Evolutionary conservation across 2,797 vertebrate genomes (phyloP), one percentile per base, ranked within the genome.

Genomic region (Neosilurus mollespiculum): DNA sequence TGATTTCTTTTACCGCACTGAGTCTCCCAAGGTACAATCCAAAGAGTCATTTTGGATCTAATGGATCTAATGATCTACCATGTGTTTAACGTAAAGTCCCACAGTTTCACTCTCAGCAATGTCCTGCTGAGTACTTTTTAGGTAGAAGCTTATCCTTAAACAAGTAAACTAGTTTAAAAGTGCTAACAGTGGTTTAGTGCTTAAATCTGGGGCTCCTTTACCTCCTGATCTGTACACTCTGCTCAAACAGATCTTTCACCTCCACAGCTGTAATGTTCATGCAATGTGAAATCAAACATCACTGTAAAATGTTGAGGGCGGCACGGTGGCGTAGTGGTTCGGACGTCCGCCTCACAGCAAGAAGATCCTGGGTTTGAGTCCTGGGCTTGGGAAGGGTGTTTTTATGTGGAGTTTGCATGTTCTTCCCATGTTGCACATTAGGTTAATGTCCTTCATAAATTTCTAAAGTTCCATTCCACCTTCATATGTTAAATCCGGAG

Each of bases 11-110:
- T 20, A 30, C 15, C 12, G 75, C 75, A n/a, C 1, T n/a, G 56
- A 77, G 4, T 53, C n/a, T 8, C 43, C 51, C 37, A 87, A 87
- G 89, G 91, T 86, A 85, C 87, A 89, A 92, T 88, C 92, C 91
- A 64, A 71, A 5, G 75, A 37, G 15, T 26, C 1, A 77, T 61
- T 54, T 43, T 43, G 12, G 37, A 78, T 49, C 20, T 16, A 37
- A 51, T 24, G 15, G 7, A 64, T 51, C 37, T 83, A 61, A 83
- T 61, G 81, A 76, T 66, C 51, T 54, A 56, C 20, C 71, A 58
- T 76, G 61, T 66, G 71, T 76, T 82, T 62, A 76, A 62, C 53
- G 34, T 67, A 22, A 20, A 1, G 26, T 5, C 1, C 1, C 58
- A 59, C 58, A 7, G 58, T 59, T 59, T 59, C 9, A 24, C 26